Evolutionary conservation across 2,797 vertebrate genomes (phyloP), one percentile per base, ranked within the genome.

Genomic region (Diplodus sargus): DNA sequence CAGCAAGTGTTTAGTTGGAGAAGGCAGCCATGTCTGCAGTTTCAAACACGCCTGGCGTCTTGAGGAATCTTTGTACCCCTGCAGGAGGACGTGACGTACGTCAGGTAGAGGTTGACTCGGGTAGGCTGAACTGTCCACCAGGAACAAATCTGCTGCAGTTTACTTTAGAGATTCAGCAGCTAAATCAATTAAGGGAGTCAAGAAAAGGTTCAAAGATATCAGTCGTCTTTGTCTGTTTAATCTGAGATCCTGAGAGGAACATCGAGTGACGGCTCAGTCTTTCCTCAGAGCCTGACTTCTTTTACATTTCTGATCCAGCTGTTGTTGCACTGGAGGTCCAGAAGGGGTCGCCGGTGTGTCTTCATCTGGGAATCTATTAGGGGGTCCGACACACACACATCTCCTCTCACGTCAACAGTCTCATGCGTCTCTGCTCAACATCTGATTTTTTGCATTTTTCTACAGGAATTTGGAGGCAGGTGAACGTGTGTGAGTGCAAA

Each of bases 261-360:
- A 34, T 39, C 7, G 2, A 17, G 17, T 25, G 13, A 13, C 14
- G 14, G 11, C 28, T 57, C 42, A 11, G 1, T 45, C 13, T 47
- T 22, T 63, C 22, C 14, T 72, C 20, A 23, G 20, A 39, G 4
- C 5, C 11, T 0, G 11, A 52, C 6, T 0, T 56, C 2, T 17
- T 23, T 28, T 25, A 10, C 28, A 8, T 10, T 57, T 11, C 18
- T 5, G 11, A 28, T 53, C 34, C 1, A 2, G 52, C 28, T 77
- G 49, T 51, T 62, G 23, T 82, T 81, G 23, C 79, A 68, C 11
- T 17, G 5, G 0, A 18, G 3, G 16, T 76, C 90, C 92, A 87
- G 61, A 54, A 78, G 92, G 23, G 23, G 91, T 60, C 88, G 5
- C 78, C 74, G 4, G 12, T 63, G 73, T 45, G 10, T 51, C 70